phyloP scores from a whole-genome alignment of 2,113 vertebrate genomes.

The Phalacrocorax brasilianus region DNA sequence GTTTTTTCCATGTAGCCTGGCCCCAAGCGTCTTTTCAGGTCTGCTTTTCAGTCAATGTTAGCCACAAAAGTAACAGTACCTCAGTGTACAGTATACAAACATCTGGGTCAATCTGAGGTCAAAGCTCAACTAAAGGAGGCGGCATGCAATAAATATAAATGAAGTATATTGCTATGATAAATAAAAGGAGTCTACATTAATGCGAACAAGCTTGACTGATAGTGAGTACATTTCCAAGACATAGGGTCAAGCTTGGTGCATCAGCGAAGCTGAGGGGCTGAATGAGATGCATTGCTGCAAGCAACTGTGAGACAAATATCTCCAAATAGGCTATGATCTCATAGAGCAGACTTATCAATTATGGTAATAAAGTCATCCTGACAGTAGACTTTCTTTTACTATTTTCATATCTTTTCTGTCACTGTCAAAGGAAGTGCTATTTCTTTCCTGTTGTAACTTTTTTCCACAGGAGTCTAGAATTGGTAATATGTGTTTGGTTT shows the following conservation, averaged over 20 bases:
- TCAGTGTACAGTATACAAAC: not conserved
- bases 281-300: not conserved
- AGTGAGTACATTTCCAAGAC: slow-evolving; percentile 1
- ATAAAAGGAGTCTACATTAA: not conserved
- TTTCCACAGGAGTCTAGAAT: not conserved
- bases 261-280: not conserved
- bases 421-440: not conserved
- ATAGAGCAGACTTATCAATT: not conserved
- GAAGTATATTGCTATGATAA: slow-evolving; percentile 5
- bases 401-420: not conserved
- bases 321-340: not conserved
- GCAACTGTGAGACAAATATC: not conserved
- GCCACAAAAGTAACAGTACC: not conserved
- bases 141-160: slow-evolving; percentile 22
- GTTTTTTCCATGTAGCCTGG: not conserved
- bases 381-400: not conserved
- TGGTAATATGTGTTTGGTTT: not conserved
- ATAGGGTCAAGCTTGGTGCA: slow-evolving; percentile 27
- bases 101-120: slow-evolving; percentile 28
- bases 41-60: not conserved
- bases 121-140: not conserved
- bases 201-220: slow-evolving; percentile 35
- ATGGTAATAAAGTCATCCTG: not conserved
- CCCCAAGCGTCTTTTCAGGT: not conserved
- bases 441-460: not conserved